phyloP scores from a whole-genome alignment of 2,797 vertebrate species.

The Brachymystax lenok region DNA sequence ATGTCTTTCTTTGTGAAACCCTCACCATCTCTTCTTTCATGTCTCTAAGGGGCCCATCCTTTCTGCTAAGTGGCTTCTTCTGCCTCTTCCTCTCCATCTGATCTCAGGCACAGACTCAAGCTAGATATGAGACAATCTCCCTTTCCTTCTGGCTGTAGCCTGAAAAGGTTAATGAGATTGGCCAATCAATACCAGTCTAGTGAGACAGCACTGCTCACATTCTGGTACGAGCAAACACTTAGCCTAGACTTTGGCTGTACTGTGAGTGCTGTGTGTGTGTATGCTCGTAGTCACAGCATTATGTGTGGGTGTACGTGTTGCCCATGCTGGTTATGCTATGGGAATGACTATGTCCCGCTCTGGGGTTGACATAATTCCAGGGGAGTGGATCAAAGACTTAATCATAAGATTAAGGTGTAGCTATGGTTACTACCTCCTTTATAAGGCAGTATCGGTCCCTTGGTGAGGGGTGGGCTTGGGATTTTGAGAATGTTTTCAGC shows the following conservation, averaged over 20 bases:
- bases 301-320: background rate
- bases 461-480: slow-evolving; percentile 21
- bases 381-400: slow-evolving; percentile 51
- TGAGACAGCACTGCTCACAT: slow-evolving; percentile 46
- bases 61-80: slow-evolving; percentile 8
- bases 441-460: no score
- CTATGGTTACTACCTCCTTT: slow-evolving; percentile 39
- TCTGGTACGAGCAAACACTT: slow-evolving; percentile 20
- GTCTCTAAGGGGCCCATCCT: slow-evolving; percentile 35
- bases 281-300: background rate
- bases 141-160: slow-evolving; percentile 17
- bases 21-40: slow-evolving; percentile 37
- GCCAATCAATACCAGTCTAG: slow-evolving; percentile 61
- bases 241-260: slow-evolving; percentile 47
- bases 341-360: slow-evolving; percentile 35
- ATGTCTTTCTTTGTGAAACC: slow-evolving; percentile 39
- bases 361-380: slow-evolving; percentile 55
- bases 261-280: slow-evolving; percentile 44
- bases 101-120: no score
- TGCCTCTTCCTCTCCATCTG: background rate
- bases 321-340: slow-evolving; percentile 7
- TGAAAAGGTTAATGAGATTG: slow-evolving; percentile 68
- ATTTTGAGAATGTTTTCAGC: slow-evolving; percentile 49
- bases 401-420: slow-evolving; percentile 61
- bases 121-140: no score